Conservation (phyloP, 2,888 invertebrate species). For the Rhogogaster chlorosoma region DNA sequence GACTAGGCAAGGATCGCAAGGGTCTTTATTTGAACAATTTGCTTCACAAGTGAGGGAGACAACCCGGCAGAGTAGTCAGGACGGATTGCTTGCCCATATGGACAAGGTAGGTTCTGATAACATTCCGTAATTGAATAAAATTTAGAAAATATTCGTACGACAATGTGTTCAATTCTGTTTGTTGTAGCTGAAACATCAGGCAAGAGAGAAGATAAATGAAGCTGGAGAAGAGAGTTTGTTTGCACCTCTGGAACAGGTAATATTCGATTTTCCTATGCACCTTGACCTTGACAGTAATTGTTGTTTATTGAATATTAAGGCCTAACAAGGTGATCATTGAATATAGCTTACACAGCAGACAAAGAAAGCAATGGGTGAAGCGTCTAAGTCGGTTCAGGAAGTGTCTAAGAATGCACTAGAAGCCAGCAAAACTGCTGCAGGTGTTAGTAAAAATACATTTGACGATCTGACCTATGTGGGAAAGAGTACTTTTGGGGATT, state of each 20-base stretch:
- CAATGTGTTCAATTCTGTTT: background rate
- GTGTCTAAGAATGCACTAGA: slow-evolving; percentile 92
- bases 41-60: slow-evolving; percentile 93
- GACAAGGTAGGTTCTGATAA: slow-evolving; percentile 85
- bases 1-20: slow-evolving; percentile 89
- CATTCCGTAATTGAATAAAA: slow-evolving; percentile 59
- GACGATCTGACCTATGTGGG: slow-evolving; percentile 94
- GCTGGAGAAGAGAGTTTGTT: slow-evolving; percentile 88
- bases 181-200: slow-evolving; percentile 81
- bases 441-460: slow-evolving; percentile 92
- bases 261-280: background rate
- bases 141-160: slow-evolving; percentile 47
- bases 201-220: slow-evolving; percentile 83
- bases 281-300: slow-evolving; percentile 14
- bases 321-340: slow-evolving; percentile 36
- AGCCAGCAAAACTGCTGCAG: slow-evolving; percentile 93
- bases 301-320: slow-evolving; percentile 17
- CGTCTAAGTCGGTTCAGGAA: slow-evolving; percentile 90
- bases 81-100: slow-evolving; percentile 92
- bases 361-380: slow-evolving; percentile 92
- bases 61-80: slow-evolving; percentile 93
- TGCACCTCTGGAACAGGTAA: slow-evolving; percentile 91
- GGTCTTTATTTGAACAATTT: slow-evolving; percentile 92
- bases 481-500: slow-evolving; percentile 93
- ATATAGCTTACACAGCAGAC: slow-evolving; percentile 90